phyloP scores from a whole-genome alignment of 2,113 vertebrate species.

The Leptobrachium leishanense region DNA sequence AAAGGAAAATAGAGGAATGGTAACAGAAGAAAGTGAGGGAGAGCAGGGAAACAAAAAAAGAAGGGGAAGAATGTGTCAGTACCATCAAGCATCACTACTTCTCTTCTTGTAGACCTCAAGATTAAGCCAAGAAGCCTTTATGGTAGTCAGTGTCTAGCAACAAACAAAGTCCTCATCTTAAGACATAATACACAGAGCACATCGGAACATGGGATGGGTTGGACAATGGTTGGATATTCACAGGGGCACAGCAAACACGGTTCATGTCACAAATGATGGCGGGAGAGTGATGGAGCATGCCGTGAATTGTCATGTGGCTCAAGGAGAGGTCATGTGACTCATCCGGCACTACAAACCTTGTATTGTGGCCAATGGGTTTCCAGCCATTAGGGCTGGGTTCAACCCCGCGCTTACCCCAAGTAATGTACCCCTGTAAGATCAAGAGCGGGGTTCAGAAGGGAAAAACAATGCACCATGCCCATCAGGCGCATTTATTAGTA shows the following conservation, averaged over 20 bases:
- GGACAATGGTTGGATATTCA: constrained; percentile 7
- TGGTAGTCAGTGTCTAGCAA: too few species aligned
- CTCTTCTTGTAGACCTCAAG: too few species aligned
- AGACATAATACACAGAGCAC: neutral
- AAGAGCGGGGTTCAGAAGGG: constrained; percentile 63
- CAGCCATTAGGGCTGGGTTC: constrained; percentile 86
- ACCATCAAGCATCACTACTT: too few species aligned
- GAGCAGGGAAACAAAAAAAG: neutral
- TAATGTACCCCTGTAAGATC: constrained; percentile 86
- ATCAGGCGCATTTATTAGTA: neutral
- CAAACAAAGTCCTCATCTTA: too few species aligned
- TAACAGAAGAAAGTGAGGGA: neutral
- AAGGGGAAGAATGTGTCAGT: too few species aligned
- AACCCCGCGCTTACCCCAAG: constrained; percentile 91
- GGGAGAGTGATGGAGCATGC: constrained; percentile 35
- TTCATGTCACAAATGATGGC: neutral
- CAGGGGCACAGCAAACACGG: constrained; percentile 6
- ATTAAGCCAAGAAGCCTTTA: too few species aligned
- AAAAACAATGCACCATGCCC: neutral
- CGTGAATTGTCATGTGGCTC: constrained; percentile 8
- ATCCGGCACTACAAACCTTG: constrained; percentile 80
- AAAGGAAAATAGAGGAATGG: neutral
- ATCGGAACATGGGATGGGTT: constrained; percentile 7
- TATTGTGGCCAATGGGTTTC: constrained; percentile 89
- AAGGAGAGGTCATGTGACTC: constrained; percentile 1